Conservation (phyloP, 2,797 vertebrate genomes). For the Macroramphosus scolopax region DNA sequence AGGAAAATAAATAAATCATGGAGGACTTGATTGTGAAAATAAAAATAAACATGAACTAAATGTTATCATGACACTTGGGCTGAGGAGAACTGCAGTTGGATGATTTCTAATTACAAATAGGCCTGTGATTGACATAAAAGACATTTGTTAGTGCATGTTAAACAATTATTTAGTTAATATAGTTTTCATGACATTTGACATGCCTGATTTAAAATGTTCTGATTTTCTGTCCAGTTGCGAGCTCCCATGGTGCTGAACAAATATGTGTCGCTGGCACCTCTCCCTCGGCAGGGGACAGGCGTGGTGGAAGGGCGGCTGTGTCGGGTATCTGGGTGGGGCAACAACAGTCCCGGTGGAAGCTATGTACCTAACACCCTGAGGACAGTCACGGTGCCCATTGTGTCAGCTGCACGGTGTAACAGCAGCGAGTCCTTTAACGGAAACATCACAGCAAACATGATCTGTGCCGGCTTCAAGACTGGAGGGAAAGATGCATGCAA, state of each 20-base stretch:
- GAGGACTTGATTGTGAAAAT: no score
- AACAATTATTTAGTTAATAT: no score
- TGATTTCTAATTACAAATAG: no score
- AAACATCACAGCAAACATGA: slow-evolving; percentile 82
- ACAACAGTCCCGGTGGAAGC: slow-evolving; percentile 54
- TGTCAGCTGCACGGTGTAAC: slow-evolving; percentile 75
- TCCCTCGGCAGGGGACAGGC: slow-evolving; percentile 73
- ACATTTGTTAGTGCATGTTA: no score
- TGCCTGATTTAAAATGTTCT: slow-evolving; percentile 3
- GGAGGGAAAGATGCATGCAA: slow-evolving; percentile 81
- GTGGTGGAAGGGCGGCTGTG: slow-evolving; percentile 72
- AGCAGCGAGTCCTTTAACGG: slow-evolving; percentile 76
- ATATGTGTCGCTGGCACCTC: slow-evolving; percentile 74
- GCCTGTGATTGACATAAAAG: no score
- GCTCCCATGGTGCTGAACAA: slow-evolving; percentile 74
- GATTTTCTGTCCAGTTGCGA: slow-evolving; percentile 65
- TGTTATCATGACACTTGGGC: no score
- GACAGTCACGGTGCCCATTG: slow-evolving; percentile 74
- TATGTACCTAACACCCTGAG: slow-evolving; percentile 63
- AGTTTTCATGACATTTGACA: no score
- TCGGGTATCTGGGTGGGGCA: slow-evolving; percentile 82
- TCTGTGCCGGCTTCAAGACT: slow-evolving; percentile 75
- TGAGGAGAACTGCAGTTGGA: no score
- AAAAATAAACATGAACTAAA: no score
- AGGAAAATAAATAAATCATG: no score